Base-by-base conservation (phyloP, 2,113 vertebrate genomes). In the Garra rufa region DNA sequence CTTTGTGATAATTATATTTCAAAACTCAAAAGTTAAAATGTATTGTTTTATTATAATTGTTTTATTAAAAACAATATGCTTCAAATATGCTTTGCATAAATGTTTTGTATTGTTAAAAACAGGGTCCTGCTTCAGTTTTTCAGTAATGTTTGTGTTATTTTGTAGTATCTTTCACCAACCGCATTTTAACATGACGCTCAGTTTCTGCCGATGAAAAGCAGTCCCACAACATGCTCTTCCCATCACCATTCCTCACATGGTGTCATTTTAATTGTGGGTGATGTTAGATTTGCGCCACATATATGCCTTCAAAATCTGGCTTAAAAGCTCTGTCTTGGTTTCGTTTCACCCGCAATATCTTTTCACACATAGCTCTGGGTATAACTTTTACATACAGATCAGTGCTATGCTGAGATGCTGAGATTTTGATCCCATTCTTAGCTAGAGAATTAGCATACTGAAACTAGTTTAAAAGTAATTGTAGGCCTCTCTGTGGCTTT, bases 101-200 rank as follows among this genome's bases (percentile, higher is more conserved):
- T 76, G 10, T 15, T 57, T 76, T 76, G 30, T n/a, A 55, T 38
- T 76, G 17, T 41, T 57, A 41, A 52, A 76, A 77, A 57, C 15
- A 76, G 52, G 10, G 15, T 59, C 1, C 7, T 59, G 6, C 6
- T 77, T 6, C 28, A 52, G 46, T 34, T 76, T 52, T 34, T 21
- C 52, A n/a, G 57, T 57, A 30, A 38, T 13, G 1, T 38, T 38
- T 1, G n/a, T 19, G 26, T 44, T 15, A 44, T 15, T 71, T 55
- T n/a, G 19, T 3, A 76, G 26, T 14, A 52, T 21, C 57, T 57
- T 57, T 7, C 19, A n/a, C 21, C 6, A 41, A 38, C 28, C 26
- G 55, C 19, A 30, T 34, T 55, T 76, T 76, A 55, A 52, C 48
- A 52, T 50, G 44, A 50, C 1, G 11, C 26, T 52, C 26, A 30